Evolutionary conservation across 2,797 vertebrate species (phyloP), one percentile per base, ranked within the genome.

Genomic region (Danio tinwini): DNA sequence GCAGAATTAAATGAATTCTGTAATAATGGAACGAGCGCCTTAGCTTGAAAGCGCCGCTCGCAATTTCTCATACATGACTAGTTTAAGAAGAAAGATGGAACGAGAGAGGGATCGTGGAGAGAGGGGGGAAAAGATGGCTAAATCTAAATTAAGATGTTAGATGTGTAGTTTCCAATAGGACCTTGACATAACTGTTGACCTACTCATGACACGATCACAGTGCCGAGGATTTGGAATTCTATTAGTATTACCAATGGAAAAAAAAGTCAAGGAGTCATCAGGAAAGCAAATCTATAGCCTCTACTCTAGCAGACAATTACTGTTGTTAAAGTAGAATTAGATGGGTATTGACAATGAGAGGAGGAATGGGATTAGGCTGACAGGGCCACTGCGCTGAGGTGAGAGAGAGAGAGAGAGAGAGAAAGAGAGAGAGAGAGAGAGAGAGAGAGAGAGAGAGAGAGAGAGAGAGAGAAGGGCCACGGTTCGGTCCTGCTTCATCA

Each of bases 251-350:
- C 94, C 94, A 95, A 95, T 95, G 93, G 94, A 78, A 93, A 95
- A 90, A 74, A 91, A 97, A 98, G 96, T 96, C 97, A 97, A 97
- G 94, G 95, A 98, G 97, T 98, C 98, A 98, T 98, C 96, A 96
- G 95, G 97, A 98, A 97, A 96, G 96, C 95, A 97, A 98, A 99
- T 99, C 97, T 96, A 98, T 98, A 98, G 96, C 97, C 96, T 96
- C 95, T 97, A 97, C 94, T 97, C 97, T 96, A 98, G 98, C 97
- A 97, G 96, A 96, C 98, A 98, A 99, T 99, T 99, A 98, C 96
- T 96, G 96, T 96, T 96, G 97, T 97, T 98, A 98, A 97, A 97
- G 96, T 97, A 94, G 96, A 98, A 98, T 98, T 98, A 99, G 97
- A 98, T 97, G 95, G 95, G 94, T 98, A 98, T 98, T 98, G 98